These are phyloP conservation scores for Podarcis lilfordi DNA, from an alignment of 2,797 vertebrate genomes.

Conservation along the genomic window DNA sequence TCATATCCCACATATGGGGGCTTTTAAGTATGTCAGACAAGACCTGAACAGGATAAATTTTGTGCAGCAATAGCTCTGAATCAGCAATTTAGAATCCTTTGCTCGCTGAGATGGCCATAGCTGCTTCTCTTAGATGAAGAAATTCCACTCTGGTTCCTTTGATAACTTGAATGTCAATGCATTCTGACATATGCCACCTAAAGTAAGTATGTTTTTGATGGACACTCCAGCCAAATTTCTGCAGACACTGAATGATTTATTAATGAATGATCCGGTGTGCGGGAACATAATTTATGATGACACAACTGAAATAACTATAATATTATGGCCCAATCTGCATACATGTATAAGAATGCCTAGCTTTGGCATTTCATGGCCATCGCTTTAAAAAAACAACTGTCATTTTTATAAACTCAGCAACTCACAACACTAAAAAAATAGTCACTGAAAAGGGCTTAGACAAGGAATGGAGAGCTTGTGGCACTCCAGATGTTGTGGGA, in stretches of 20 bases:
- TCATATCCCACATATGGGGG: neutral
- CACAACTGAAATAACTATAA: neutral
- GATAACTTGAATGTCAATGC: neutral
- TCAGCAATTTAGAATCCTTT: neutral
- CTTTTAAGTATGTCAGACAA: neutral
- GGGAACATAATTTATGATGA: neutral
- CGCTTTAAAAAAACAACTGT: too few relatives aligned
- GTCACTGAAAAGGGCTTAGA: too few relatives aligned
- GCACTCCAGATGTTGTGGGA: too few relatives aligned
- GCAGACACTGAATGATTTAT: neutral
- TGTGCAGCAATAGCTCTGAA: too few relatives aligned
- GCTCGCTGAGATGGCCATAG: accelerated
- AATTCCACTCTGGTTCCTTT: neutral
- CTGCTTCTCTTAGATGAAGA: conserved; percentile 1
- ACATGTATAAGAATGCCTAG: neutral
- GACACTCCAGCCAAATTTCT: neutral
- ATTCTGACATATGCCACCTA: neutral
- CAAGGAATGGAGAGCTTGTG: neutral
- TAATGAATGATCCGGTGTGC: neutral
- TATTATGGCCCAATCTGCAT: neutral
- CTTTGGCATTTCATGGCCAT: neutral
- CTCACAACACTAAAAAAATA: too few relatives aligned
- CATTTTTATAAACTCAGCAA: neutral
- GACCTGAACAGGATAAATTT: too few relatives aligned
- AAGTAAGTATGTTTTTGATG: neutral